Base-by-base conservation (phyloP, 1,140 invertebrate species). In the Trichonephila clavipes region DNA sequence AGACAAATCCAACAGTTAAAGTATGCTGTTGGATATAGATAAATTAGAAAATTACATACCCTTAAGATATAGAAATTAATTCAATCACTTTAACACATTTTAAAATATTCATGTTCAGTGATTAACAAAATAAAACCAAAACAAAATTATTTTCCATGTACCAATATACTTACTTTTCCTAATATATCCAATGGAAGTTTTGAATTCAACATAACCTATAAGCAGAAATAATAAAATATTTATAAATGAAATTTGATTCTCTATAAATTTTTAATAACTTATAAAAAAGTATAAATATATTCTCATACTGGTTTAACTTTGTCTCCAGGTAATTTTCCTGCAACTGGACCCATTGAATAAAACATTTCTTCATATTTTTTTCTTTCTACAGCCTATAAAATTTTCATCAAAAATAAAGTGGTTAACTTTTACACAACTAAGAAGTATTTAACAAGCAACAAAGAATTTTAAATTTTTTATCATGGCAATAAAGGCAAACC, bases 161-260 rank as follows among this genome's bases (percentile, higher is more conserved):
- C 51, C 10, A 5, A 19, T 21, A 28, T 82, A 69, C 89, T 92
- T 2, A 98, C 98, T 95, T 99, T 99, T 92, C 98, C 98, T 92
- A 99, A 97, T 61, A 99, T 98, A 51, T 98, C 98, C 96, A 99
- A 99, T 0, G 99, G 99, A 94, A 99, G 96, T 96, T 99, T 99
- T 2, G 99, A 99, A 96, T 99, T 99, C 61, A 99, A 97, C 98
- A 99, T 99, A 96, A 99, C 98, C 97, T 98, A 95, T 94, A 95
- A 88, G 21, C n/a, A 88, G 69, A 94, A 81, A 44, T n/a, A 40
- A 82, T 12, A 82, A 62, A 7, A 44, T 28, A 88, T 6, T 24
- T n/a, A 21, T 16, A 77, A 58, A 64, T 40, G 14, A 28, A 0
- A 21, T 24, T 83, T 83, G 6, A n/a, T 58, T 19, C 21, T n/a